Evolutionary conservation across 2,888 invertebrate genomes (phyloP).

Genomic region (Protula sp.): DNA sequence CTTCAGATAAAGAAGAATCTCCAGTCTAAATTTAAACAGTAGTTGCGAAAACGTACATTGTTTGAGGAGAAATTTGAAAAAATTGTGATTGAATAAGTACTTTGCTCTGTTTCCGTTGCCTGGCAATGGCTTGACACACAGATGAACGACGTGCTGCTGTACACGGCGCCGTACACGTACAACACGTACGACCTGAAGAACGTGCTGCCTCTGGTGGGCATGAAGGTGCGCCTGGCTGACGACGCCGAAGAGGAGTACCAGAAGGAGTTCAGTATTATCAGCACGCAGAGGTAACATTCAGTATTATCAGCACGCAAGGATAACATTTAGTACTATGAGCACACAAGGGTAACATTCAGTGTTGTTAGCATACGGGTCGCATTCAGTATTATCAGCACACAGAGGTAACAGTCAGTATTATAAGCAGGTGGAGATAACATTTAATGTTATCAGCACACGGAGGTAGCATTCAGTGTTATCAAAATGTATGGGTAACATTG

Average conservation of each 20-base stretch:
- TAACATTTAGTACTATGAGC: slow-evolving; percentile 58
- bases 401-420: slow-evolving; percentile 57
- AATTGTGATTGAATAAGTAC: too few species aligned
- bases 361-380: slow-evolving; percentile 57
- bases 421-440: slow-evolving; percentile 53
- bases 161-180: slow-evolving; percentile 32
- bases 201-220: slow-evolving; percentile 58
- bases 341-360: slow-evolving; percentile 55
- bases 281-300: slow-evolving; percentile 55
- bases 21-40: too few species aligned
- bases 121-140: slow-evolving; percentile 21
- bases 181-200: slow-evolving; percentile 55
- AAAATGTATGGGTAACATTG: too few species aligned
- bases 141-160: slow-evolving; percentile 50
- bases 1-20: too few species aligned
- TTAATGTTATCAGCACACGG: too few species aligned
- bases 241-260: slow-evolving; percentile 56
- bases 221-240: slow-evolving; percentile 54
- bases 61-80: too few species aligned
- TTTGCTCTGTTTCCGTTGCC: too few species aligned
- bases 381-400: slow-evolving; percentile 59
- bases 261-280: slow-evolving; percentile 60
- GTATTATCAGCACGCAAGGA: slow-evolving; percentile 56
- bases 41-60: too few species aligned
- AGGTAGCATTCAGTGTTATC: slow-evolving; percentile 60